Evolutionary conservation across 2,113 vertebrate genomes (phyloP).

Genomic region (Nasalis larvatus): DNA sequence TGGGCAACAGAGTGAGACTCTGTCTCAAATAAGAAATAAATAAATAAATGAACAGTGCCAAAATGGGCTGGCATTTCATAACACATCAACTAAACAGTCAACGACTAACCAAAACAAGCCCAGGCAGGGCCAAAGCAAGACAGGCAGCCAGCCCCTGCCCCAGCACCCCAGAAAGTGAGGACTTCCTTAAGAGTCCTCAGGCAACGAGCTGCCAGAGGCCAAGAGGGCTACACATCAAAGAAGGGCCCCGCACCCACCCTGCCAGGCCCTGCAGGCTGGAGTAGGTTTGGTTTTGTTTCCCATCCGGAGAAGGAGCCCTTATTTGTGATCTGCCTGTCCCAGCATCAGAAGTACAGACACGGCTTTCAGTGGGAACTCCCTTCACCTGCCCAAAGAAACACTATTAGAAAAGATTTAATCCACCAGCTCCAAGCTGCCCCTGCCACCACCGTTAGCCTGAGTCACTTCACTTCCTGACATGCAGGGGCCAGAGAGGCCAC

Average conservation of each 20-base stretch:
- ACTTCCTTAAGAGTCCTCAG: slow-evolving; percentile 77
- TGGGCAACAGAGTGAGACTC: neutral
- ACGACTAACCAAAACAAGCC: slow-evolving; percentile 39
- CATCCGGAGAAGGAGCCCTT: neutral
- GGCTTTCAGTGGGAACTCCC: neutral
- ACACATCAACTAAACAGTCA: neutral
- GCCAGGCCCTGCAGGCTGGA: slow-evolving; percentile 40
- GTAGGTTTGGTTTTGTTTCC: neutral
- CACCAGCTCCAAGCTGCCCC: neutral
- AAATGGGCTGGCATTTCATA: neutral
- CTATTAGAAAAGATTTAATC: neutral
- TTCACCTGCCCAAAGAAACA: neutral
- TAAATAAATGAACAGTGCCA: neutral
- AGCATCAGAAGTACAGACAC: neutral
- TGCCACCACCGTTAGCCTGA: neutral
- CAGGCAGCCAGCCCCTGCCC: neutral
- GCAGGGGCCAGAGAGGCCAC: neutral
- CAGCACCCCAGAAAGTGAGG: slow-evolving; percentile 6
- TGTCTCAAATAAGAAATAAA: neutral
- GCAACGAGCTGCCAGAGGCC: slow-evolving; percentile 30
- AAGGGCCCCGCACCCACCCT: neutral
- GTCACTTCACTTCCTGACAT: neutral
- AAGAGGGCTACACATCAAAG: neutral
- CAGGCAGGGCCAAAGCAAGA: slow-evolving; percentile 23
- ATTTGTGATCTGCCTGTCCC: neutral